These are phyloP conservation scores for Macaria liturata DNA, from an alignment of 2,888 invertebrate genomes.

Conservation along the genomic window DNA sequence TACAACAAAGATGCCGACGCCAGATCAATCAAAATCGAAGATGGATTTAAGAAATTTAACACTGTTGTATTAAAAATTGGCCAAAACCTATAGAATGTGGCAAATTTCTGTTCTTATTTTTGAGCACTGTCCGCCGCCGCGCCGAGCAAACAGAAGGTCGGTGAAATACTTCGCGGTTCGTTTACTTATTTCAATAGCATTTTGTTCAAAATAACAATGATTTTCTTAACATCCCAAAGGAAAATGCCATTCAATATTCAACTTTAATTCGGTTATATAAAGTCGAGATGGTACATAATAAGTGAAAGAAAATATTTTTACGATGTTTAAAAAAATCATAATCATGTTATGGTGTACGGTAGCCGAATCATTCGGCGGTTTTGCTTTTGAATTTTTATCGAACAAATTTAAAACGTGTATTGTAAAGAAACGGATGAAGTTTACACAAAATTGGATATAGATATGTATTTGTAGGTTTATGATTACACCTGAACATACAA, in stretches of 20 bases:
- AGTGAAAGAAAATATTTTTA: conserved; percentile 18
- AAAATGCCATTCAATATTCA: conserved; percentile 29
- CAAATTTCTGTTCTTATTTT: conserved; percentile 50
- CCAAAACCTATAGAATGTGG: conserved; percentile 68
- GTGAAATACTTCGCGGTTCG: conserved; percentile 75
- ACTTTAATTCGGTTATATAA: conserved; percentile 36
- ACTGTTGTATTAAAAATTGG: conserved; percentile 64
- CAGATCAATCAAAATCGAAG: conserved; percentile 73
- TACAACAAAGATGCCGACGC: conserved; percentile 53
- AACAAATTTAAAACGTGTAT: conserved; percentile 35
- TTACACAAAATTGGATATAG: conserved; percentile 28
- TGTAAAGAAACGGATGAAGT: conserved; percentile 13
- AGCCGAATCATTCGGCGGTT: conserved; percentile 68
- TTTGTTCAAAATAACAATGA: conserved; percentile 47
- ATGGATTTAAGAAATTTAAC: conserved; percentile 76
- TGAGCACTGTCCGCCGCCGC: conserved; percentile 71
- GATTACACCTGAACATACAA: conserved; percentile 32
- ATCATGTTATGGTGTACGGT: conserved; percentile 73
- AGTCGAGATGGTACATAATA: conserved; percentile 1
- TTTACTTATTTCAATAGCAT: conserved; percentile 65
- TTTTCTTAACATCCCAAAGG: conserved; percentile 17
- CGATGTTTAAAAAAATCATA: conserved; percentile 54
- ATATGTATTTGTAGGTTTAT: conserved; percentile 21
- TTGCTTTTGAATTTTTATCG: conserved; percentile 48
- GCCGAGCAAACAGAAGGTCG: conserved; percentile 67